Evolutionary conservation across 2,797 vertebrate species (phyloP).

Genomic region (Chaetophractus vellerosus): DNA sequence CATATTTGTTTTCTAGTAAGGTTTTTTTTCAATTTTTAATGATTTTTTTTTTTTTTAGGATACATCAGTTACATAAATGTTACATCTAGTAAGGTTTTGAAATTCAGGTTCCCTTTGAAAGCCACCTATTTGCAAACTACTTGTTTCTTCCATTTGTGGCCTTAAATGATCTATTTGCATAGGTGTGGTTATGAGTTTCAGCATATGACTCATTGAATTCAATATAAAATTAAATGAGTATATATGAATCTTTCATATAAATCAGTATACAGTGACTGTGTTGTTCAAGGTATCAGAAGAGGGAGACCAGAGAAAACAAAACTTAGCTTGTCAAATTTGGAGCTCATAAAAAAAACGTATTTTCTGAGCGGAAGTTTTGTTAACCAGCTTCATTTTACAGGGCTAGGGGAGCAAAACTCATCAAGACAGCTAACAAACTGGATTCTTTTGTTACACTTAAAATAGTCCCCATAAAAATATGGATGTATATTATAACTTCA

Average conservation of each 20-base stretch:
- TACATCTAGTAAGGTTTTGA: conserved; percentile 19
- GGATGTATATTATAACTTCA: neutral
- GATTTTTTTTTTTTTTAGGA: too few relatives aligned
- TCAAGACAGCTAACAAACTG: neutral
- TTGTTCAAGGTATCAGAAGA: neutral
- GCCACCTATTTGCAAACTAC: neutral
- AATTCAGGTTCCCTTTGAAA: conserved; percentile 29
- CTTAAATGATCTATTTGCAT: neutral
- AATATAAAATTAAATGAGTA: too few relatives aligned
- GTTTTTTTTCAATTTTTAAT: too few relatives aligned
- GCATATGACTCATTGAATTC: neutral
- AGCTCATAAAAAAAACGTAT: neutral
- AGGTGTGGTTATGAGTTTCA: neutral
- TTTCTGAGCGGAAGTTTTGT: neutral
- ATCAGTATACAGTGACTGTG: neutral
- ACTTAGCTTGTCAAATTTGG: neutral
- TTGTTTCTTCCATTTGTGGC: neutral
- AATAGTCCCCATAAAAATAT: neutral
- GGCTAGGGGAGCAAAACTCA: neutral
- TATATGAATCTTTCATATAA: too few relatives aligned
- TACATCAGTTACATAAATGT: too few relatives aligned
- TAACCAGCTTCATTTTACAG: neutral
- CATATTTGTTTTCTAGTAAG: neutral
- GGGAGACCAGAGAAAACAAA: neutral
- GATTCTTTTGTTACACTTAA: neutral